Percentiles rank a stretch among this genome's conserved stretches.
These are phyloP conservation scores for Temnothorax nylanderi DNA, from an alignment of 1,140 invertebrate species.

Conservation along the genomic window DNA sequence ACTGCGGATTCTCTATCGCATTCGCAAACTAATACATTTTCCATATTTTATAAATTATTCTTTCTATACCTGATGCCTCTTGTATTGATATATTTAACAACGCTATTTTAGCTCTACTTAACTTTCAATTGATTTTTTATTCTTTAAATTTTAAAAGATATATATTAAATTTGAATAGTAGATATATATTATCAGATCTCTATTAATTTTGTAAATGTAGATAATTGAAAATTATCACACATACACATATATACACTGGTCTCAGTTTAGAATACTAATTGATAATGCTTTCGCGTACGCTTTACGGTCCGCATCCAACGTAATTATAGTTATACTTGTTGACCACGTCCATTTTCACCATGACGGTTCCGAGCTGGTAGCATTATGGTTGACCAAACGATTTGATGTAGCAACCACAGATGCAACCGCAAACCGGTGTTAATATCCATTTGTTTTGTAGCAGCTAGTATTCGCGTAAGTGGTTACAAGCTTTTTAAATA, in stretches of 20 bases:
- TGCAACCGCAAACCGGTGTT: constrained; percentile 71
- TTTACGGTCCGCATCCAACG: constrained; percentile 46
- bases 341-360: constrained; percentile 73
- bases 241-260: not conserved
- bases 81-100: too few species aligned
- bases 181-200: not conserved
- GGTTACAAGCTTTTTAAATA: constrained; percentile 28
- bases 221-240: constrained; percentile 36
- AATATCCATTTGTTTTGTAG: constrained; percentile 63
- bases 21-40: constrained; percentile 14
- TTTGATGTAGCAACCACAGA: constrained; percentile 75
- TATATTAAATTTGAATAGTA: not conserved
- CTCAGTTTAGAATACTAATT: constrained; percentile 41
- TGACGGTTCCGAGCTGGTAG: constrained; percentile 79
- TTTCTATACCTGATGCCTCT: not conserved
- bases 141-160: not conserved
- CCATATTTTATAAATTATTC: not conserved
- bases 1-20: constrained; percentile 51
- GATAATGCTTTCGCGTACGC: constrained; percentile 49
- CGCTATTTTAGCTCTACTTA: not conserved
- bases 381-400: constrained; percentile 82
- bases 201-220: constrained; percentile 7
- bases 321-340: constrained; percentile 70
- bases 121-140: not conserved
- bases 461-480: constrained; percentile 43